phyloP scores from a whole-genome alignment of 2,113 vertebrate species.

The Myiozetetes cayanensis region DNA sequence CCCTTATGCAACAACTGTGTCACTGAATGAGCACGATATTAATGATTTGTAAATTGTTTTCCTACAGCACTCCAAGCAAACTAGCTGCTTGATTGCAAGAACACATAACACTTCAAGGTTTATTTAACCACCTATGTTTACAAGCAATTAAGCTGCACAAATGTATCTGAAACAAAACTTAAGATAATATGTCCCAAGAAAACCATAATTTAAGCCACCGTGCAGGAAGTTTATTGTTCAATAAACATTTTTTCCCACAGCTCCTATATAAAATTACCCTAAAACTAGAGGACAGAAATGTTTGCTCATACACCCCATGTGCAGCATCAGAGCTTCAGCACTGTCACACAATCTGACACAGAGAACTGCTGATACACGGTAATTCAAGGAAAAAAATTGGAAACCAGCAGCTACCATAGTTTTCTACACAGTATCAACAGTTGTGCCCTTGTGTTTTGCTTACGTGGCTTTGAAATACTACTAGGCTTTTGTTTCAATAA shows the following conservation, averaged over 20 bases:
- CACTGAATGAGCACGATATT: background rate
- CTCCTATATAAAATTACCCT: background rate
- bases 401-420: background rate
- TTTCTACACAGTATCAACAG: background rate
- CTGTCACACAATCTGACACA: background rate
- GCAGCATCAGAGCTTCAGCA: background rate
- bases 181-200: background rate
- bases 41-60: background rate
- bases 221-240: background rate
- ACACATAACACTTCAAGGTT: background rate
- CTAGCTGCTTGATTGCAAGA: background rate
- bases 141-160: background rate
- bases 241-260: background rate
- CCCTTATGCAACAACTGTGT: background rate
- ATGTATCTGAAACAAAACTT: background rate
- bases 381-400: background rate
- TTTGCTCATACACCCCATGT: background rate
- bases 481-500: background rate
- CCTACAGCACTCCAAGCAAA: background rate
- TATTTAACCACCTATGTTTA: background rate
- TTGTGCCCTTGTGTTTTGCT: background rate
- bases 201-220: background rate
- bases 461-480: background rate
- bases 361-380: background rate
- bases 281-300: background rate